Conservation (phyloP, 1,140 invertebrate species). For the Caenorhabditis tropicalis region DNA sequence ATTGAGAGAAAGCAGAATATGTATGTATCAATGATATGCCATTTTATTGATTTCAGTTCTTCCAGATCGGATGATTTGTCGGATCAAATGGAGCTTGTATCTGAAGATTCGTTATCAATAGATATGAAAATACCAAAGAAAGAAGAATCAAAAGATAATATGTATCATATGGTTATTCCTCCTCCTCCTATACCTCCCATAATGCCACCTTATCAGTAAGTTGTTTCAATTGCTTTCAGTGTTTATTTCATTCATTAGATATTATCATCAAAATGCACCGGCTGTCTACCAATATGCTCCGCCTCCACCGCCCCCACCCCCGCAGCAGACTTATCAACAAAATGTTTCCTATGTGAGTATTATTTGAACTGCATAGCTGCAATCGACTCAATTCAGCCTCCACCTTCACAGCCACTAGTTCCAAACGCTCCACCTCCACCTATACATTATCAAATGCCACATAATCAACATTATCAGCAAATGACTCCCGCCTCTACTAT, state of each 20-base stretch:
- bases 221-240: no score
- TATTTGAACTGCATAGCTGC: not conserved
- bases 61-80: not conserved
- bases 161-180: not conserved
- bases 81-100: constrained; percentile 17
- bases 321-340: not conserved
- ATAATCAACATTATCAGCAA: not conserved
- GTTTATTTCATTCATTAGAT: no score
- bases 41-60: not conserved
- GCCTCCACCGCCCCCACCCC: not conserved
- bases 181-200: not conserved
- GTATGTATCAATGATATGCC: not conserved
- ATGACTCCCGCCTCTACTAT: not conserved
- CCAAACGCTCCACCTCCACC: not conserved
- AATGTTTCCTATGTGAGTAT: not conserved
- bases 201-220: not conserved
- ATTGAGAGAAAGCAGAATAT: not conserved
- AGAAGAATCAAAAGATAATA: not conserved
- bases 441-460: not conserved
- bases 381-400: not conserved
- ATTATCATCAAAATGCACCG: no score
- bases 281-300: not conserved
- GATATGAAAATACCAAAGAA: not conserved
- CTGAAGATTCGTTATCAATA: not conserved
- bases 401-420: not conserved